These are phyloP conservation scores for Elegia similella DNA, from an alignment of 2,888 invertebrate species.

Conservation along the genomic window DNA sequence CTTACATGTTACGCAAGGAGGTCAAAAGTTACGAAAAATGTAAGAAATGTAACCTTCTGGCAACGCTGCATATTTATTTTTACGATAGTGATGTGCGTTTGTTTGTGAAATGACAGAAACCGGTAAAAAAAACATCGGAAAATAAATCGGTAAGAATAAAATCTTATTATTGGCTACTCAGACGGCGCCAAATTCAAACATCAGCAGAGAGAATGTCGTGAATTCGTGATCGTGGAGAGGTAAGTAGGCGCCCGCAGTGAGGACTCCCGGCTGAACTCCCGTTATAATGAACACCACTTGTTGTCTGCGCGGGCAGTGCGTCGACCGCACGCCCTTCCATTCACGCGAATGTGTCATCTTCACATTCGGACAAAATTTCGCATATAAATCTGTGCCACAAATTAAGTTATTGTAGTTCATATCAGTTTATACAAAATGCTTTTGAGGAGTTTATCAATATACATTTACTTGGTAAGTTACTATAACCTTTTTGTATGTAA, in stretches of 20 bases:
- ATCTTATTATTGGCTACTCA: slow-evolving; percentile 27
- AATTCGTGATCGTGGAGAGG: slow-evolving; percentile 42
- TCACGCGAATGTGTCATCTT: slow-evolving; percentile 75
- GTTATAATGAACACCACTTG: slow-evolving; percentile 77
- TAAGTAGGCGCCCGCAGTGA: slow-evolving; percentile 52
- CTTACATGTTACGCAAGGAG: no score
- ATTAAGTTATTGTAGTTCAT: slow-evolving; percentile 43
- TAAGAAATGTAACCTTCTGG: no score
- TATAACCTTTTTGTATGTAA: background rate
- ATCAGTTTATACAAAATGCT: slow-evolving; percentile 61
- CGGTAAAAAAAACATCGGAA: slow-evolving; percentile 25
- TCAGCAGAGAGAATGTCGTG: slow-evolving; percentile 36
- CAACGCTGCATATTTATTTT: no score
- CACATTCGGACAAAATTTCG: slow-evolving; percentile 64
- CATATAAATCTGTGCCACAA: slow-evolving; percentile 61
- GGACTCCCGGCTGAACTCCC: slow-evolving; percentile 75
- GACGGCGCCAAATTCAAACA: slow-evolving; percentile 58
- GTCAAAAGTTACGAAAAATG: no score
- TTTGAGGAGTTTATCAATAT: slow-evolving; percentile 55
- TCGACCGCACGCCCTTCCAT: slow-evolving; percentile 76
- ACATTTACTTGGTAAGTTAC: slow-evolving; percentile 64
- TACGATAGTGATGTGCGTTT: slow-evolving; percentile 35
- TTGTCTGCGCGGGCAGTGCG: slow-evolving; percentile 79
- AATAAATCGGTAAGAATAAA: slow-evolving; percentile 20
- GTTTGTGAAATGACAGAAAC: slow-evolving; percentile 20